phyloP scores from a whole-genome alignment of 2,113 vertebrate species.

The Siphamia tubifer region DNA sequence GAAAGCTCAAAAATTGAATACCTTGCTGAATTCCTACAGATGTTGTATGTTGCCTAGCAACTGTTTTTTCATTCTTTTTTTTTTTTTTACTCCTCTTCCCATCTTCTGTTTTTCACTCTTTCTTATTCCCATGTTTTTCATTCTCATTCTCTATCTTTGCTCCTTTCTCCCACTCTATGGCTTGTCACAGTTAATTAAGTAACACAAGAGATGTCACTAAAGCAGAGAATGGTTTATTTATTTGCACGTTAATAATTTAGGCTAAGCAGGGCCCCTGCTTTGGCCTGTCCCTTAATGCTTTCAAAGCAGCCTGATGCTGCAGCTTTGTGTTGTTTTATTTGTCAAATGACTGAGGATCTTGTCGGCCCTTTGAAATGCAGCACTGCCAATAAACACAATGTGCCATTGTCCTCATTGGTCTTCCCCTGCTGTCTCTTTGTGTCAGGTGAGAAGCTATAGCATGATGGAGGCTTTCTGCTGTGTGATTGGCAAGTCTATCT shows the following conservation, averaged over 20 bases:
- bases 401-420: conserved; percentile 44
- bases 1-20: conserved; percentile 75
- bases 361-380: conserved; percentile 27
- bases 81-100: conserved; percentile 48
- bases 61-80: too few relatives aligned
- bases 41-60: conserved; percentile 85
- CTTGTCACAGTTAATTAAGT: conserved; percentile 78
- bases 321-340: conserved; percentile 56
- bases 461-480: conserved; percentile 56
- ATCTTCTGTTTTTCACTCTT: conserved; percentile 38
- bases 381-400: conserved; percentile 16
- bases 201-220: conserved; percentile 66
- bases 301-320: conserved; percentile 49
- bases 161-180: conserved; percentile 42
- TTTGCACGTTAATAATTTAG: conserved; percentile 79
- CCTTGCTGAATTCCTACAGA: conserved; percentile 78
- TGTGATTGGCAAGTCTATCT: conserved; percentile 81
- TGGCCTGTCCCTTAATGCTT: conserved; percentile 34
- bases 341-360: conserved; percentile 36
- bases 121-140: conserved; percentile 40
- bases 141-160: conserved; percentile 57
- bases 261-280: conserved; percentile 58
- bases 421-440: conserved; percentile 34
- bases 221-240: conserved; percentile 74
- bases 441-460: conserved; percentile 74